phyloP scores from a whole-genome alignment of 1,140 invertebrate genomes.

The Matsumurasca onukii region DNA sequence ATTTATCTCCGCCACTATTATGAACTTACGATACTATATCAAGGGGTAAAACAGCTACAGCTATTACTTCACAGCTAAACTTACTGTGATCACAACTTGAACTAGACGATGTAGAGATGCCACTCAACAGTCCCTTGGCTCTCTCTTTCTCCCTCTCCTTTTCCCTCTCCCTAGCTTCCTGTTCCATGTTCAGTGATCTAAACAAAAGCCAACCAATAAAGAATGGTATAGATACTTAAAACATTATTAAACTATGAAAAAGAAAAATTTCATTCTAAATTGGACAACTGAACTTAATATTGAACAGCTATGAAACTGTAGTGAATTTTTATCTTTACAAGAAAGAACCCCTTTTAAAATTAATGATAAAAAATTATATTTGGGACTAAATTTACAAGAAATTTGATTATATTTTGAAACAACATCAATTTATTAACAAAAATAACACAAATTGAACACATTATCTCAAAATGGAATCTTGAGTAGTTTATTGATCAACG shows the following conservation, averaged over 20 bases:
- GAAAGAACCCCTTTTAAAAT: no score
- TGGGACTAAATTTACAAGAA: no score
- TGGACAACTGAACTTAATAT: background rate
- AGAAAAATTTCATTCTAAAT: background rate
- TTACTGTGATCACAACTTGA: slow-evolving; percentile 24
- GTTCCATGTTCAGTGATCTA: slow-evolving; percentile 91
- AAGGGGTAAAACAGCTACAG: no score
- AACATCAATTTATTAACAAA: no score
- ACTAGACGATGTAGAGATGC: slow-evolving; percentile 28
- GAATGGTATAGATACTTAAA: slow-evolving; percentile 8
- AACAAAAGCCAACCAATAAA: slow-evolving; percentile 47
- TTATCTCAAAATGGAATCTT: no score
- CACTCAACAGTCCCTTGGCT: slow-evolving; percentile 61
- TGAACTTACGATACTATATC: no score
- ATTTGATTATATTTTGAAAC: no score
- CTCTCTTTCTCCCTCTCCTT: slow-evolving; percentile 74
- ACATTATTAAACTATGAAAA: slow-evolving; percentile 14
- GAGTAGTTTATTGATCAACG: no score
- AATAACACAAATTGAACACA: no score
- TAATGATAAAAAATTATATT: no score
- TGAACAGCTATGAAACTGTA: background rate
- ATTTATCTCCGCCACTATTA: no score
- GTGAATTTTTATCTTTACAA: no score
- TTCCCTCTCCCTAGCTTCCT: slow-evolving; percentile 84
- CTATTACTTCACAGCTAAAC: background rate